Conservation (phyloP, 2,888 invertebrate genomes). For the Cosmorhoe ocellata region DNA sequence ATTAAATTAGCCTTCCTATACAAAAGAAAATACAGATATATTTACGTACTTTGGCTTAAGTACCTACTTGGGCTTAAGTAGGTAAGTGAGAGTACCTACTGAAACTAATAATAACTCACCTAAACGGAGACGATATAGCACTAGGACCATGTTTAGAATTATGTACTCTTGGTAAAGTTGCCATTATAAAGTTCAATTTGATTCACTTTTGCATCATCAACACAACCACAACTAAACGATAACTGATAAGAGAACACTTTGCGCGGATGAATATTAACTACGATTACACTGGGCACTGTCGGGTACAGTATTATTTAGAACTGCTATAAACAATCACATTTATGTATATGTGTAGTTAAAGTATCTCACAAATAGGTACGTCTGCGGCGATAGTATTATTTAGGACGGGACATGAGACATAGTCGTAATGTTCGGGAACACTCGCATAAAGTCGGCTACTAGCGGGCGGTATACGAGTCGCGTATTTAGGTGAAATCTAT, state of each 20-base stretch:
- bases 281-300: too few species aligned
- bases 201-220: conserved; percentile 31
- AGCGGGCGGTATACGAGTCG: conserved; percentile 19
- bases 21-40: too few species aligned
- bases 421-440: conserved; percentile 55
- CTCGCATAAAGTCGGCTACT: conserved; percentile 36
- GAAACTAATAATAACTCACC: conserved; percentile 50
- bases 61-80: too few species aligned
- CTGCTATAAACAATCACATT: conserved; percentile 20
- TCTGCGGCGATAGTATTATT: conserved; percentile 54
- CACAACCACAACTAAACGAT: conserved; percentile 20
- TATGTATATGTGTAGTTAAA: conserved; percentile 27
- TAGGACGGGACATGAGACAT: conserved; percentile 55
- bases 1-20: too few species aligned
- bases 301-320: too few species aligned
- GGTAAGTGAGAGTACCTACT: neutral
- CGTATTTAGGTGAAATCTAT: conserved; percentile 18
- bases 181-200: conserved; percentile 52
- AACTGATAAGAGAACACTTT: conserved; percentile 14
- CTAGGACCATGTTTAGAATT: conserved; percentile 60
- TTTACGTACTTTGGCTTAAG: too few species aligned
- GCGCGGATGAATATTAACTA: neutral
- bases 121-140: conserved; percentile 66
- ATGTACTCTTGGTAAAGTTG: conserved; percentile 73
- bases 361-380: conserved; percentile 46